phyloP scores from a whole-genome alignment of 2,113 vertebrate species.

The Atrichornis clamosus region DNA sequence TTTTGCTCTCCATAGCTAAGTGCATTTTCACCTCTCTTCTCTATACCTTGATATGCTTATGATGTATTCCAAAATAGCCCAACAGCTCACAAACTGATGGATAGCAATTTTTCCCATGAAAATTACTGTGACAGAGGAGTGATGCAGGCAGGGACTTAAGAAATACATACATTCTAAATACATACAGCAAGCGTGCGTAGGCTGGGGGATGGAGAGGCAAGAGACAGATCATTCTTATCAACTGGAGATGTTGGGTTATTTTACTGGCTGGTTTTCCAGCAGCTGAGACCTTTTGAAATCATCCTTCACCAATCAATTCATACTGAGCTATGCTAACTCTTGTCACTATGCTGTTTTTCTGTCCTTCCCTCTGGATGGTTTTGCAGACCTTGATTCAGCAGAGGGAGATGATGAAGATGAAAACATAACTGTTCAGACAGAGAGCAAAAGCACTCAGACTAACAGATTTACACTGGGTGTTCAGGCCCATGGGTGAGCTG shows the following conservation, averaged over 20 bases:
- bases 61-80: not conserved
- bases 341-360: not conserved
- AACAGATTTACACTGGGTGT: not conserved
- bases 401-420: not conserved
- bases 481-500: not conserved
- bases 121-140: slow-evolving; percentile 17
- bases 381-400: not conserved
- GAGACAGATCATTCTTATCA: not conserved
- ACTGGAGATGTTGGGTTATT: not conserved
- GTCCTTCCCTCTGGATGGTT: not conserved
- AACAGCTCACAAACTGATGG: slow-evolving; percentile 5
- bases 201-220: not conserved
- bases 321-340: not conserved
- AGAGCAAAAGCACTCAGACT: not conserved
- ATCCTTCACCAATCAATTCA: not conserved
- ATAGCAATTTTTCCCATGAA: slow-evolving; percentile 30
- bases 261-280: not conserved
- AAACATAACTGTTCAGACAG: not conserved
- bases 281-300: not conserved
- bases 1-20: not conserved
- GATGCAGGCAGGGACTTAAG: not conserved
- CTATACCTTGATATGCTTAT: not conserved
- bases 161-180: not conserved
- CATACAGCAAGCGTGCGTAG: not conserved
- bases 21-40: slow-evolving; percentile 3